These are phyloP conservation scores for Triplophysa siluroides DNA, from an alignment of 2,113 vertebrate species.

Conservation along the genomic window DNA sequence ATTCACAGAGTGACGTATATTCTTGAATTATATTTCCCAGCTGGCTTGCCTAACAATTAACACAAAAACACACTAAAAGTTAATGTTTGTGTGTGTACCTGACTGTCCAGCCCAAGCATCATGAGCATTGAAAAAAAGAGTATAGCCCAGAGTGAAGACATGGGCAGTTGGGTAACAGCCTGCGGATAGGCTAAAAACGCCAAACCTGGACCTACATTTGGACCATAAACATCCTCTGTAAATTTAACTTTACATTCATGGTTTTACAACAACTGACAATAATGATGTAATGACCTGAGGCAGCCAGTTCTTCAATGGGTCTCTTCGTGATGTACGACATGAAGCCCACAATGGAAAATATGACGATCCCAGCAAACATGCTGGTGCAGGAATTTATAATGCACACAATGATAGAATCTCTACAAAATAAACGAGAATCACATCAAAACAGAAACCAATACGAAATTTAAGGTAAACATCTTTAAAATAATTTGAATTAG, in stretches of 20 bases:
- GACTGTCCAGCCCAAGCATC: constrained; percentile 91
- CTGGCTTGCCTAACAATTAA: no score
- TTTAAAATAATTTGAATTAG: no score
- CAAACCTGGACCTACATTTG: constrained; percentile 81
- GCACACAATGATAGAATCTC: constrained; percentile 89
- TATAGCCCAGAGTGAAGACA: constrained; percentile 88
- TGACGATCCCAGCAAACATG: constrained; percentile 88
- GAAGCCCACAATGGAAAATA: constrained; percentile 92
- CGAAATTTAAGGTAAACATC: no score
- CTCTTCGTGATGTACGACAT: constrained; percentile 90
- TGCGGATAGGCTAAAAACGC: constrained; percentile 90
- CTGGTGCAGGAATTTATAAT: constrained; percentile 89
- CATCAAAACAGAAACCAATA: background rate
- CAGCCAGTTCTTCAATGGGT: constrained; percentile 83
- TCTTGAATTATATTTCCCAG: no score
- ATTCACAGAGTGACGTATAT: background rate
- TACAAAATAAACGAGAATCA: constrained; percentile 53
- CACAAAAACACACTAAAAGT: no score
- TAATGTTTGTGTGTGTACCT: constrained; percentile 67
- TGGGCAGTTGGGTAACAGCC: constrained; percentile 85
- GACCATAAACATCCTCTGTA: background rate
- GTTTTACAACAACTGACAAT: background rate
- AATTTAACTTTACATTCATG: background rate
- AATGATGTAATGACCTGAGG: constrained; percentile 77
- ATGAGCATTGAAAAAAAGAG: constrained; percentile 93